Evolutionary conservation across 2,113 vertebrate genomes (phyloP).

Genomic region (Jaculus jaculus): DNA sequence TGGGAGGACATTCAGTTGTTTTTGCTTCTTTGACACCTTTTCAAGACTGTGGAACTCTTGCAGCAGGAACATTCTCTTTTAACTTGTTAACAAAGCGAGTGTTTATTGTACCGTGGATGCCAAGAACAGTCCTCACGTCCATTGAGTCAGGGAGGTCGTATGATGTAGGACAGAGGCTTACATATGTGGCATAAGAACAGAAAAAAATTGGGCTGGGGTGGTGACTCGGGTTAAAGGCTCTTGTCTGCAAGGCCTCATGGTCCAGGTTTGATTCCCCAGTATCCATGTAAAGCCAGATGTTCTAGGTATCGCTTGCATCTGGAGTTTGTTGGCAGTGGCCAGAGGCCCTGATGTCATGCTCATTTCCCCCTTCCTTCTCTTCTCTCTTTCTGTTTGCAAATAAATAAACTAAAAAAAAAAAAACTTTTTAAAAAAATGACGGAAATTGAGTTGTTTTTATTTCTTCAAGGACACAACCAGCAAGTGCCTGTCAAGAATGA

Average conservation of each 20-base stretch:
- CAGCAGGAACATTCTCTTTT: background rate
- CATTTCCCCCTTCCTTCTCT: no score
- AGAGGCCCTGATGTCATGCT: no score
- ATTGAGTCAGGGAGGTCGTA: background rate
- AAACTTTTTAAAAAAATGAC: no score
- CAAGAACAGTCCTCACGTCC: background rate
- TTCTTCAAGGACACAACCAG: constrained; percentile 84
- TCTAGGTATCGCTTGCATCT: no score
- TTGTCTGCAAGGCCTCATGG: no score
- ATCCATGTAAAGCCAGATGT: no score
- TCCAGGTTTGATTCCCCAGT: no score
- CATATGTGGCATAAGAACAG: background rate
- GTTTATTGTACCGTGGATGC: background rate
- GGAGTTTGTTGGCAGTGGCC: no score
- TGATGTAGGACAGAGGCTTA: background rate
- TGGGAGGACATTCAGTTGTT: background rate
- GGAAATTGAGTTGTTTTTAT: constrained; percentile 55
- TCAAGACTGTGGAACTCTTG: background rate
- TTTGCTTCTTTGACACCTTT: background rate
- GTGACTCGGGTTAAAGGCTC: no score
- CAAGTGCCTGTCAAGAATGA: constrained; percentile 85
- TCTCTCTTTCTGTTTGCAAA: no score
- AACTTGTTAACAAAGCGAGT: background rate
- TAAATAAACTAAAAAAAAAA: no score
- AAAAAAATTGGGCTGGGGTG: background rate